Evolutionary conservation across 2,888 invertebrate genomes (phyloP).

Genomic region (Hofmannophila pseudospretella): DNA sequence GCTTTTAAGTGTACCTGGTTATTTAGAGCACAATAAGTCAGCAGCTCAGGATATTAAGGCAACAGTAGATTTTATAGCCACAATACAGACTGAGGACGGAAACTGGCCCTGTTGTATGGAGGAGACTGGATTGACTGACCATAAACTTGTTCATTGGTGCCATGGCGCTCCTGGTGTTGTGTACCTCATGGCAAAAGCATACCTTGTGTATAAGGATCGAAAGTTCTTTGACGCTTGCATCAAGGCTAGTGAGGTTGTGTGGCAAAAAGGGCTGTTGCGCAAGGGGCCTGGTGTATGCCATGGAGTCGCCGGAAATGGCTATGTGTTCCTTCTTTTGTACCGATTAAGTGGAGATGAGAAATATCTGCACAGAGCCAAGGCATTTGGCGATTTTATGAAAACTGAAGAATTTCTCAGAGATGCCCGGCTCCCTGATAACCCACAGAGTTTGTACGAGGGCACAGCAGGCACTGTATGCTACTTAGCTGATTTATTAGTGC

Average conservation of each 20-base stretch:
- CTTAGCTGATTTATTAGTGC: conserved; percentile 85
- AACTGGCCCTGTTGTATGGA: conserved; percentile 88
- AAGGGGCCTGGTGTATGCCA: conserved; percentile 96
- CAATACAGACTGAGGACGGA: conserved; percentile 82
- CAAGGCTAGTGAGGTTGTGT: conserved; percentile 85
- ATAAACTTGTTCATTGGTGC: conserved; percentile 93
- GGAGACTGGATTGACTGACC: conserved; percentile 78
- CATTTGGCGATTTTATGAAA: conserved; percentile 87
- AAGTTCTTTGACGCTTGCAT: conserved; percentile 84
- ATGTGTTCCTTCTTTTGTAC: conserved; percentile 86
- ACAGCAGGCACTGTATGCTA: conserved; percentile 91
- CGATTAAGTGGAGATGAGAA: conserved; percentile 84
- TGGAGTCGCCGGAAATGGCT: conserved; percentile 90
- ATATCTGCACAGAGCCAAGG: conserved; percentile 84
- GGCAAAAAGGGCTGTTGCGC: conserved; percentile 88
- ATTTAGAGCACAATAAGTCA: conserved; percentile 68
- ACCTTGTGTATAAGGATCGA: conserved; percentile 83
- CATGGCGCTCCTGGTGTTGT: conserved; percentile 92
- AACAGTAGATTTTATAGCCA: conserved; percentile 82
- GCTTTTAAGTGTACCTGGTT: conserved; percentile 70
- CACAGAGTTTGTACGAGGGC: conserved; percentile 92
- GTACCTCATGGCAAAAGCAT: conserved; percentile 90
- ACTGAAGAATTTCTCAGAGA: conserved; percentile 80
- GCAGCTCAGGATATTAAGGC: conserved; percentile 79
- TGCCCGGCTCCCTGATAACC: conserved; percentile 87